Conservation (phyloP, 2,797 vertebrate genomes). For the Hapalemur alaotrensis region DNA sequence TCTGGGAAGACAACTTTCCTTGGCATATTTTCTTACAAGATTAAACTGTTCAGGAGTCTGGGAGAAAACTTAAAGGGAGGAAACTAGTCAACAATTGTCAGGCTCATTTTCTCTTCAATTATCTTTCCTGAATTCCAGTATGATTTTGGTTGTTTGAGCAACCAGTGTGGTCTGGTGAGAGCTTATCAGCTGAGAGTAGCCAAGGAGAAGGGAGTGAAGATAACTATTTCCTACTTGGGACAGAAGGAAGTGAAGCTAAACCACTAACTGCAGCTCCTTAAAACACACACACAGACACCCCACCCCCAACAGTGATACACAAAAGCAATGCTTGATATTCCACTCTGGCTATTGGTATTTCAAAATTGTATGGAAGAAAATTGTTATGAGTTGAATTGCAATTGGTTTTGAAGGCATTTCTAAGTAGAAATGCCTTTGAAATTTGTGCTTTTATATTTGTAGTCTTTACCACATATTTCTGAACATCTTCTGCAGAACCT, state of each 20-base stretch:
- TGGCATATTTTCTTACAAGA: constrained; percentile 22
- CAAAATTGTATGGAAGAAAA: background rate
- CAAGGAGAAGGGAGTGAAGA: background rate
- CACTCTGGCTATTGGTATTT: background rate
- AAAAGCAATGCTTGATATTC: background rate
- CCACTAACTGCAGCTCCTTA: background rate
- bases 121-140: constrained; percentile 20
- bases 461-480: background rate
- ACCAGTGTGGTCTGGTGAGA: background rate
- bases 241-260: background rate
- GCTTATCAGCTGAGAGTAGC: background rate
- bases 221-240: background rate
- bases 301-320: background rate
- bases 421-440: background rate
- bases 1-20: constrained; percentile 22
- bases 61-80: background rate
- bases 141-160: background rate
- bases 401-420: background rate
- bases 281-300: background rate
- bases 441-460: background rate
- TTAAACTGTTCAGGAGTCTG: background rate
- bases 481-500: background rate
- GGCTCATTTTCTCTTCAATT: background rate
- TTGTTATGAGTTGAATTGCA: background rate
- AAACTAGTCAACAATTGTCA: background rate